These are phyloP conservation scores for Sander lucioperca DNA, from an alignment of 2,113 vertebrate genomes.

Conservation along the genomic window DNA sequence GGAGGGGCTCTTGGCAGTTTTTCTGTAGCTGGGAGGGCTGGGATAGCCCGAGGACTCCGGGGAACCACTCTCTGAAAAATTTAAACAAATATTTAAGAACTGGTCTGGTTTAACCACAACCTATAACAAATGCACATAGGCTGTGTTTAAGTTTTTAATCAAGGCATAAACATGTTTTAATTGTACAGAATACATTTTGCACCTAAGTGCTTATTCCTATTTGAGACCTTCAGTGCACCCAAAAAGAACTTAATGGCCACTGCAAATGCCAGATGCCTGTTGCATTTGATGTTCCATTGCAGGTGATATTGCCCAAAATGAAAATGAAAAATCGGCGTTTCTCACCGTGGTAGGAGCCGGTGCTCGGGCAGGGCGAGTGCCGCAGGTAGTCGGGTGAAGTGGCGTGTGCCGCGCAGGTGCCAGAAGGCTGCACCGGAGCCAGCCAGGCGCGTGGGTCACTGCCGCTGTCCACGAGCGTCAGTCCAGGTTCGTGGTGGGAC, in stretches of 20 bases:
- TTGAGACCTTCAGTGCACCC: neutral
- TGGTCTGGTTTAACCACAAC: neutral
- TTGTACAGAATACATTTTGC: neutral
- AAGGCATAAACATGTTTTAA: neutral
- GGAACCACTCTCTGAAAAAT: slow-evolving; percentile 78
- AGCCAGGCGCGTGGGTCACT: slow-evolving; percentile 91
- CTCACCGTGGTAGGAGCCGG: slow-evolving; percentile 76
- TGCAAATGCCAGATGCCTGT: neutral
- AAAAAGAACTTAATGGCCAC: neutral
- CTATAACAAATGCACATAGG: neutral
- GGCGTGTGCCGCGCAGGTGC: slow-evolving; percentile 87
- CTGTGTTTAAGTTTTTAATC: neutral
- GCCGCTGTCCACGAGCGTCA: slow-evolving; percentile 86
- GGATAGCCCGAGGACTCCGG: slow-evolving; percentile 72
- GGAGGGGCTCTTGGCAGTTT: slow-evolving; percentile 74
- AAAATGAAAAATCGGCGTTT: neutral
- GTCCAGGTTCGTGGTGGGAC: slow-evolving; percentile 76
- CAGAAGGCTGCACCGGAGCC: slow-evolving; percentile 85
- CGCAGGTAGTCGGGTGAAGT: slow-evolving; percentile 85
- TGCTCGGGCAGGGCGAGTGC: slow-evolving; percentile 83
- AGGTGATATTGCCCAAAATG: neutral
- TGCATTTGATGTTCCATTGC: neutral
- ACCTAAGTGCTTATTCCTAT: neutral
- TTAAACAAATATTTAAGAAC: neutral
- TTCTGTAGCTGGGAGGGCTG: slow-evolving; percentile 79